Evolutionary conservation across 2,797 vertebrate species (phyloP).

Genomic region (Peromyscus aztecus): DNA sequence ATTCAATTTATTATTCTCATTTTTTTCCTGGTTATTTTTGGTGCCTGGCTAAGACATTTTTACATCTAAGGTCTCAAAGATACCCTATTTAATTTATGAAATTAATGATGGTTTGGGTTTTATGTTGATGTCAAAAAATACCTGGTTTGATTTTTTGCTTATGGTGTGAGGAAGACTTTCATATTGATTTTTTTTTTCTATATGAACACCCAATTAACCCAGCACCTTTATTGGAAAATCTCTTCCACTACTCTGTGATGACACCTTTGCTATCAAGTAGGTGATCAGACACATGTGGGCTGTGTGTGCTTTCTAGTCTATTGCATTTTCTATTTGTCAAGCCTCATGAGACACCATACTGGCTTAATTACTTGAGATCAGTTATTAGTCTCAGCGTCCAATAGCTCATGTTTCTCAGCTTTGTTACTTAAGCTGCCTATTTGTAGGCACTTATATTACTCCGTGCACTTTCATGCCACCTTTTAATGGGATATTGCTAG

Average conservation of each 20-base stretch:
- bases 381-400: background rate
- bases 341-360: background rate
- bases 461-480: conserved; percentile 27
- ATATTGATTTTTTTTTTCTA: conserved; percentile 43
- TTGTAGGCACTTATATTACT: conserved; percentile 33
- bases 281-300: background rate
- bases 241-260: background rate
- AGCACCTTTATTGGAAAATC: background rate
- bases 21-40: conserved; percentile 34
- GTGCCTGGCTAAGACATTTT: conserved; percentile 24
- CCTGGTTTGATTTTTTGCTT: background rate
- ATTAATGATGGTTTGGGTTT: conserved; percentile 9
- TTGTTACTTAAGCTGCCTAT: conserved; percentile 58
- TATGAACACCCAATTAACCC: background rate
- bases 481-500: conserved; percentile 52
- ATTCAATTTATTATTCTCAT: conserved; percentile 18
- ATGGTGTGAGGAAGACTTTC: background rate
- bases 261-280: background rate
- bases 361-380: conserved; percentile 52
- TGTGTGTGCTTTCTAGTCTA: conserved; percentile 2
- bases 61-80: conserved; percentile 9
- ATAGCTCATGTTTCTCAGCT: background rate
- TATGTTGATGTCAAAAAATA: background rate
- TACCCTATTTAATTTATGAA: conserved; percentile 38
- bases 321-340: background rate